Evolutionary conservation across 2,888 invertebrate species (phyloP).

Genomic region (Cheiracanthium punctorium): DNA sequence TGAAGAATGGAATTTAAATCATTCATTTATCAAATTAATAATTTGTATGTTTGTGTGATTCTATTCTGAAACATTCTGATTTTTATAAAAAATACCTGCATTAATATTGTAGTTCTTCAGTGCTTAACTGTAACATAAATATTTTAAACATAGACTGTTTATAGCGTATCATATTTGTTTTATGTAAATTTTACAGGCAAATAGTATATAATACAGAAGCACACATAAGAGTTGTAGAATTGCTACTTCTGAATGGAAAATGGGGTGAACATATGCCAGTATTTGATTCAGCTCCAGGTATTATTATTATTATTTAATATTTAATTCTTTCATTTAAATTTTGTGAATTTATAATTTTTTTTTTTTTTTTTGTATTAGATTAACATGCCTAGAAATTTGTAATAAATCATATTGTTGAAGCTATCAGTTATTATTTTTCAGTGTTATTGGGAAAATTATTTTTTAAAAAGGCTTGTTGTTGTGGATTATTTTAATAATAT

Average conservation of each 20-base stretch:
- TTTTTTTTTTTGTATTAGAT: neutral
- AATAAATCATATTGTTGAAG: neutral
- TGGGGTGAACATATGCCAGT: conserved; percentile 83
- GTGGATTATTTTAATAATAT: no score
- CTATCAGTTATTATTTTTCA: neutral
- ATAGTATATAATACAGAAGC: conserved; percentile 85
- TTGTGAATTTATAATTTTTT: no score
- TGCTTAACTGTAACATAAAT: no score
- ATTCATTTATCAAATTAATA: neutral
- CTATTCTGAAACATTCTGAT: no score
- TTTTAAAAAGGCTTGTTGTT: no score
- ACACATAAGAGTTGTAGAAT: conserved; percentile 84
- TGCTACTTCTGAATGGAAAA: conserved; percentile 82
- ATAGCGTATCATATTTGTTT: neutral
- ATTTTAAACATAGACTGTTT: neutral
- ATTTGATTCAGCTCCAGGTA: conserved; percentile 80
- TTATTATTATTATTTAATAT: neutral
- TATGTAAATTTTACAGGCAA: conserved; percentile 79
- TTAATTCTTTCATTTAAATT: no score
- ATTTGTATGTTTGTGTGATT: neutral
- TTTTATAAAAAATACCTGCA: no score
- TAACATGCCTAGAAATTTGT: neutral
- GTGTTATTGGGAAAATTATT: no score
- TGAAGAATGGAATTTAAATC: neutral
- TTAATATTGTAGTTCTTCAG: no score